Evolutionary conservation across 2,797 vertebrate genomes (phyloP), one percentile per base, ranked within the genome.

Genomic region (Crenichthys baileyi): DNA sequence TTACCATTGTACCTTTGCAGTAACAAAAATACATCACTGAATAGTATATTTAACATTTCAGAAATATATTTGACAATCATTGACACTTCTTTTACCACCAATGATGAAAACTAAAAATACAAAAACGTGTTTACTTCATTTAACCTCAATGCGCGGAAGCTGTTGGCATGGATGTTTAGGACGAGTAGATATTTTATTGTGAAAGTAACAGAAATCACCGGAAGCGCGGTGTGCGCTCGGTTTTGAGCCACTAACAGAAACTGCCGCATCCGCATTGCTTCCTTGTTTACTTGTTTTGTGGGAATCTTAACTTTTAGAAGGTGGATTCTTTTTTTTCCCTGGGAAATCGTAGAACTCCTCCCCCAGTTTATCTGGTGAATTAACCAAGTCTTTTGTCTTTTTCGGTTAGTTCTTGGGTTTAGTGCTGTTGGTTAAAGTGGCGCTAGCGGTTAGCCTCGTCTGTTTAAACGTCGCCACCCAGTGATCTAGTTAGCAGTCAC

Each of bases 251-350:
- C 67, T n/a, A 44, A 48, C 67, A 70, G 67, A 72, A 71, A 74
- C 55, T 63, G 68, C 85, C 48, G 85, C 91, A 92, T 93, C 91
- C 91, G 92, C 85, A 87, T 60, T 79, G 79, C 89, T 91, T 93
- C 92, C 91, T 87, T 90, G 89, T 93, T 94, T 89, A 89, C 86
- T 83, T 83, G 84, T 89, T 90, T 83, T 61, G 39, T 24, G 60
- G 61, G 68, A 80, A 65, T 16, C n/a, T 31, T 41, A 83, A 79
- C 53, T 5, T 79, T 83, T 29, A 53, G 16, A 41, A 56, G 41
- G 39, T 4, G 24, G 0, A 31, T 41, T 70, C 31, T 46, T 53
- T 70, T 1, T 72, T 11, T 24, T 9, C 41, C 41, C 18, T 8
- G 29, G 18, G 73, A 58, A 26, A 44, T 46, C 1, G 22, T 8